phyloP scores from a whole-genome alignment of 2,888 invertebrate genomes.

The Lucinisca nassula region DNA sequence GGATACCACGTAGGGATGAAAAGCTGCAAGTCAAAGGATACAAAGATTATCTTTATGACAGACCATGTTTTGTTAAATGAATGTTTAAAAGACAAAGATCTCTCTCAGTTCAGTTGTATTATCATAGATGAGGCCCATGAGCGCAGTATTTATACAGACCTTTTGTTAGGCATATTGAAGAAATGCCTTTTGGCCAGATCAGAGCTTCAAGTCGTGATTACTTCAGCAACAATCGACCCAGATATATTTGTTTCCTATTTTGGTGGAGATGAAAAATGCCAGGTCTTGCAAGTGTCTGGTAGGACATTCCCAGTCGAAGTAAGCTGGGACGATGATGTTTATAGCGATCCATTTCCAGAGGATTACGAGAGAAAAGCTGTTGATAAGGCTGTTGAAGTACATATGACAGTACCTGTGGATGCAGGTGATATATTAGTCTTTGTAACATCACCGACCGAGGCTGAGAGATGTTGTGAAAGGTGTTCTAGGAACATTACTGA shows the following conservation, averaged over 20 bases:
- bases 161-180: constrained; percentile 86
- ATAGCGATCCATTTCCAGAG: constrained; percentile 51
- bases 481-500: constrained; percentile 41
- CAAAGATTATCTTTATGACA: constrained; percentile 85
- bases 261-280: constrained; percentile 51
- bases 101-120: constrained; percentile 74
- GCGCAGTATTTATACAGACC: constrained; percentile 85
- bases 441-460: constrained; percentile 82
- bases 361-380: constrained; percentile 76
- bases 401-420: constrained; percentile 74
- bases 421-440: constrained; percentile 88
- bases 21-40: constrained; percentile 54
- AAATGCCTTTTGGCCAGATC: constrained; percentile 72
- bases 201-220: constrained; percentile 85
- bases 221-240: constrained; percentile 87
- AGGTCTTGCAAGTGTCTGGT: constrained; percentile 84
- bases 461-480: constrained; percentile 77
- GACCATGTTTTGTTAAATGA: constrained; percentile 85
- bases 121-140: constrained; percentile 88
- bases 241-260: constrained; percentile 84
- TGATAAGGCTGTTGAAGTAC: constrained; percentile 77
- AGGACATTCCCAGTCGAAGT: constrained; percentile 85
- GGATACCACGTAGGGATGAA: constrained; percentile 80
- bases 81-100: constrained; percentile 75
- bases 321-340: constrained; percentile 66